Base-by-base conservation (phyloP, 2,888 invertebrate genomes). In the Drosophila melanocephala region DNA sequence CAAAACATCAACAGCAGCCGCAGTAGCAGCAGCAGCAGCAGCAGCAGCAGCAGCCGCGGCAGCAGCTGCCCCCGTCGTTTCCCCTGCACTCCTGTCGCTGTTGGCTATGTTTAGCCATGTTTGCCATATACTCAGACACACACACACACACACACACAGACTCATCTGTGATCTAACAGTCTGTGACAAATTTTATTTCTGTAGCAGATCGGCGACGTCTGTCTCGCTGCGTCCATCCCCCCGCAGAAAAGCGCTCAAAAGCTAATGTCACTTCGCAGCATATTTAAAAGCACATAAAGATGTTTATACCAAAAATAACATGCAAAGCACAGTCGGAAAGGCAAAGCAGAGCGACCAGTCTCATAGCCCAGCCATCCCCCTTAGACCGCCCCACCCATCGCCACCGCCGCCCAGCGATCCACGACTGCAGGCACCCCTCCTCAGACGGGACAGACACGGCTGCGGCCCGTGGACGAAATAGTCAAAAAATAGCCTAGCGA, bases 201-300 rank as follows among this genome's bases (percentile, higher is more conserved):
- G 86, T 87, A 81, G 89, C 84, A 79, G 87, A 85, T 89, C 89
- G 84, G 84, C 89, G 89, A 75, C 73, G 89, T 82, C 82, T 79
- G 71, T 71, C 80, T 83, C 78, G 75, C 56, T 57, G 57, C 44
- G 50, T 56, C 14, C 56, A 28, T 32, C 44, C 30, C 19, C 52
- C 22, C 5, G 28, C 33, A 50, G 50, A 71, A 76, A 81, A 78
- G 53, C 72, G 75, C 74, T 70, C 65, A 81, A 88, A 88, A 86
- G 89, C 88, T 90, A 86, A 86, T 86, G 90, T 86, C 90, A 86
- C 83, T 86, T 87, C 82, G 87, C 90, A 90, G 87, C 87, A 87
- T 89, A 90, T 90, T 90, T 87, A 87, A 87, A 87, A 90, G 87
- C 87, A 90, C 87, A 87, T 87, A 90, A 90, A 87, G 87, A 90